A percentile compares a stretch with the other conserved stretches of the same genome.
Evolutionary conservation across 2,888 invertebrate species (phyloP).

Genomic region (Polietes domitor): DNA sequence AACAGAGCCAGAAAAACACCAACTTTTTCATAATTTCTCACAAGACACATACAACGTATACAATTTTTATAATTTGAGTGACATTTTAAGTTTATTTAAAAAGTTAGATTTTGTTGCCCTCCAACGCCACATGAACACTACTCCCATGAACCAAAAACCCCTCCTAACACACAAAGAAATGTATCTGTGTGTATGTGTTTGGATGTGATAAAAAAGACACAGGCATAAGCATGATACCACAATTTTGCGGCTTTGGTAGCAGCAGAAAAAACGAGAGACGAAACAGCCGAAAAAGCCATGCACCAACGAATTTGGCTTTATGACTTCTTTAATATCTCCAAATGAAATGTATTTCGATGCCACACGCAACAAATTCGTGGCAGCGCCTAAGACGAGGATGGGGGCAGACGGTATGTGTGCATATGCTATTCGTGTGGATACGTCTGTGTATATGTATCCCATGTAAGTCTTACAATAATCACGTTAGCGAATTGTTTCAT

Average conservation of each 20-base stretch:
- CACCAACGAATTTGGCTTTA: background rate
- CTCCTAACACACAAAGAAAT: background rate
- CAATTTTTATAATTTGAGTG: conserved; percentile 61
- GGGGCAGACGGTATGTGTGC: background rate
- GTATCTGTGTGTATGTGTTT: too few species aligned
- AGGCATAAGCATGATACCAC: background rate
- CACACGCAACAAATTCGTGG: background rate
- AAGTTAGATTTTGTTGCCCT: conserved; percentile 14
- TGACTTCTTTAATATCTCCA: conserved; percentile 5
- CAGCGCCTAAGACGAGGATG: background rate
- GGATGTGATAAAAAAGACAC: conserved; percentile 13
- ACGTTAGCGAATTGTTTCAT: conserved; percentile 31
- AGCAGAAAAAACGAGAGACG: background rate
- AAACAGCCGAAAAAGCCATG: background rate
- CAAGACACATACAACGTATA: conserved; percentile 28
- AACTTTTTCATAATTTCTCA: conserved; percentile 53
- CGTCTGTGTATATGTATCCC: background rate
- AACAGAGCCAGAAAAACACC: conserved; percentile 29
- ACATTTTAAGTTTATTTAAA: conserved; percentile 57
- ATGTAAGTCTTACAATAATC: conserved; percentile 22
- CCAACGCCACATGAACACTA: background rate
- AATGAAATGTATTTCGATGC: background rate
- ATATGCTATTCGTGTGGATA: background rate
- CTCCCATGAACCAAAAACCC: background rate
- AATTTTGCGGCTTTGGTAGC: background rate